A percentile compares a stretch with the other conserved stretches of the same genome.
Evolutionary conservation across 2,888 invertebrate genomes (phyloP).

Genomic region (Lathronympha strigana): DNA sequence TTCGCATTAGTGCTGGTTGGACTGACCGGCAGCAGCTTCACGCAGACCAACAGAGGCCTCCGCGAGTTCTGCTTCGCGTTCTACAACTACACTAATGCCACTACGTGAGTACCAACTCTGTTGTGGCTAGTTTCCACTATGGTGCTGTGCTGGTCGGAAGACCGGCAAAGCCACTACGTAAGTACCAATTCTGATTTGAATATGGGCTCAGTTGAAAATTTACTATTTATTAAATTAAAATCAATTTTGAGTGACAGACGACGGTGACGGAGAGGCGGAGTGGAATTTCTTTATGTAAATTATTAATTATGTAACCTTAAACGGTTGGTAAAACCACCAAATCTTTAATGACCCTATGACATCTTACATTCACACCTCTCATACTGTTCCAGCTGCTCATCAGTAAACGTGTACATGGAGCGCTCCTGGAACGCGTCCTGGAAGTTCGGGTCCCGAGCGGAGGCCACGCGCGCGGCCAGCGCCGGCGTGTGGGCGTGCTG

Average conservation of each 20-base stretch:
- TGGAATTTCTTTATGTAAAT: no score
- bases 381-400: constrained; percentile 63
- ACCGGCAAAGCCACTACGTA: neutral
- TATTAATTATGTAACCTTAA: no score
- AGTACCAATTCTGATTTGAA: no score
- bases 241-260: no score
- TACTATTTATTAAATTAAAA: no score
- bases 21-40: constrained; percentile 72
- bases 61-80: constrained; percentile 72
- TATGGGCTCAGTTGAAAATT: no score
- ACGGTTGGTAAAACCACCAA: no score
- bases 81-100: constrained; percentile 66
- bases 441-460: constrained; percentile 62
- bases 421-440: constrained; percentile 59
- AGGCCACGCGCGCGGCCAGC: constrained; percentile 65
- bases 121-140: neutral
- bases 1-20: constrained; percentile 72
- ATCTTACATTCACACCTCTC: neutral
- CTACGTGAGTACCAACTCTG: constrained; percentile 60
- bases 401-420: constrained; percentile 63
- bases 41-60: constrained; percentile 68
- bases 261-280: no score
- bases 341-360: no score
- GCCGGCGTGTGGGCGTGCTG: constrained; percentile 72
- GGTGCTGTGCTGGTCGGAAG: neutral